A percentile compares a stretch with the other conserved stretches of the same genome.
These are phyloP conservation scores for Trachelus troglodyta DNA, from an alignment of 2,888 invertebrate genomes.

Conservation along the genomic window DNA sequence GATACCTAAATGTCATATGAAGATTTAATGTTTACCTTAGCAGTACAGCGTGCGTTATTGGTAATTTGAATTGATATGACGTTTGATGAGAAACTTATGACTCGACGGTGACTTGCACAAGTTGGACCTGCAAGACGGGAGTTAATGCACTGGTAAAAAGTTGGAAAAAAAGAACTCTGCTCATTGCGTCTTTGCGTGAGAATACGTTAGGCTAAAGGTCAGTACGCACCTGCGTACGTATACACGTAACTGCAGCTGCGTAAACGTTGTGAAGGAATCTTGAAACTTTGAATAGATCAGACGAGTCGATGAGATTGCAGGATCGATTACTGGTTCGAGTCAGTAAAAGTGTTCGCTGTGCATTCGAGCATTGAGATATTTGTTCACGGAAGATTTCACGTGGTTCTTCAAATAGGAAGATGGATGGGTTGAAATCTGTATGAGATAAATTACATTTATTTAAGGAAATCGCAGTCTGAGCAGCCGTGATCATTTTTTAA, in stretches of 20 bases:
- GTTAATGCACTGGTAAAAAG: background rate
- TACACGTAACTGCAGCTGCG: background rate
- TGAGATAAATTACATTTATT: background rate
- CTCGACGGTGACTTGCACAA: background rate
- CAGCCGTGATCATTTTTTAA: background rate
- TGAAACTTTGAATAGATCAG: background rate
- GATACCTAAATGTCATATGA: background rate
- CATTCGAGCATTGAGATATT: background rate
- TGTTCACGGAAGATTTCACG: background rate
- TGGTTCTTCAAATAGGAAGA: background rate
- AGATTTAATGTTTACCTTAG: background rate
- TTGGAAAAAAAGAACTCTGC: background rate
- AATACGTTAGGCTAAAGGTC: background rate
- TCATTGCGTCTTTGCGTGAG: background rate
- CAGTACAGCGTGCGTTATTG: background rate
- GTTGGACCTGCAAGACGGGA: background rate
- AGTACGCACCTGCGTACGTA: background rate
- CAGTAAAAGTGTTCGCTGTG: background rate
- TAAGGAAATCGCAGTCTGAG: background rate
- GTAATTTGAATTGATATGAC: background rate
- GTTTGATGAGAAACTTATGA: background rate
- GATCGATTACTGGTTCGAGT: too few relatives aligned
- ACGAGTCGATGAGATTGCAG: background rate
- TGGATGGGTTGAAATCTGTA: background rate
- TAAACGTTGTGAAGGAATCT: background rate